phyloP scores from a whole-genome alignment of 2,888 invertebrate species.

The Parnassius orleans region DNA sequence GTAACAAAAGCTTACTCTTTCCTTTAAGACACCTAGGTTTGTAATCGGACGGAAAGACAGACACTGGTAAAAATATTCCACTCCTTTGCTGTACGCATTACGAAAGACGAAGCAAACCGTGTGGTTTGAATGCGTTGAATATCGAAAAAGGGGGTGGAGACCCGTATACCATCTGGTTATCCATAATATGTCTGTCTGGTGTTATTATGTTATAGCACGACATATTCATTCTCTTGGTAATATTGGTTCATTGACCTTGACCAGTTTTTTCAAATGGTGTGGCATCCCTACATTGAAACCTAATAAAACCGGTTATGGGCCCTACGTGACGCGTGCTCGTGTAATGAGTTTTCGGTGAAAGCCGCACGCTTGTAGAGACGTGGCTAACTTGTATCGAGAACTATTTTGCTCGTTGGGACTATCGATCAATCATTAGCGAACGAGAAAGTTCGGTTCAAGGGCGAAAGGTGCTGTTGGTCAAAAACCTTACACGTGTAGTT shows the following conservation, averaged over 20 bases:
- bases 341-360: slow-evolving; percentile 79
- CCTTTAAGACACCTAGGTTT: too few species aligned
- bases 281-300: slow-evolving; percentile 53
- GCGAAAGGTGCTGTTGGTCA: slow-evolving; percentile 13
- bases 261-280: not conserved
- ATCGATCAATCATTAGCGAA: slow-evolving; percentile 24
- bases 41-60: too few species aligned
- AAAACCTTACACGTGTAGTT: not conserved
- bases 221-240: too few species aligned
- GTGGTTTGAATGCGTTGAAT: too few species aligned
- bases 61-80: too few species aligned
- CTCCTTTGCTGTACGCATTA: too few species aligned
- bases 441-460: slow-evolving; percentile 22
- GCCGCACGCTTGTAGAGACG: slow-evolving; percentile 38
- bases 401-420: slow-evolving; percentile 8
- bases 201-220: too few species aligned
- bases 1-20: too few species aligned
- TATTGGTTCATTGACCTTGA: slow-evolving; percentile 2
- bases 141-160: too few species aligned
- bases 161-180: too few species aligned
- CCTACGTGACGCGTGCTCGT: slow-evolving; percentile 73
- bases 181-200: too few species aligned
- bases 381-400: slow-evolving; percentile 24
- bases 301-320: slow-evolving; percentile 75
- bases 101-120: too few species aligned